phyloP scores from a whole-genome alignment of 2,113 vertebrate genomes.

The Tapirus terrestris region DNA sequence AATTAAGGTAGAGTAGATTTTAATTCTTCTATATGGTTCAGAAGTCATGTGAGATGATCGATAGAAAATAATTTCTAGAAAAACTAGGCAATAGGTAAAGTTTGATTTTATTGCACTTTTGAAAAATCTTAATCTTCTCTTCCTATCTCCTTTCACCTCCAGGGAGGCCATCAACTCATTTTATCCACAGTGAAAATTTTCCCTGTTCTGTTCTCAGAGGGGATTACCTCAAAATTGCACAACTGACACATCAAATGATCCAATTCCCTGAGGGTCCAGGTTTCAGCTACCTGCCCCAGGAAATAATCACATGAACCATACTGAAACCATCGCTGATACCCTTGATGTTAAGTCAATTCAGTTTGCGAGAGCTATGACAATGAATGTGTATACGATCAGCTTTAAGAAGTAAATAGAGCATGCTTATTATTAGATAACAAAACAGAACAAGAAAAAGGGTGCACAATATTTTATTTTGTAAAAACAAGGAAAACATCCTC shows the following conservation, averaged over 20 bases:
- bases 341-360: background rate
- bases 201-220: background rate
- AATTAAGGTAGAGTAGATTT: background rate
- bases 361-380: background rate
- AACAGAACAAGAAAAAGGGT: background rate
- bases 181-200: constrained; percentile 52
- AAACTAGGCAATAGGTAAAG: background rate
- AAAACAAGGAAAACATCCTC: background rate
- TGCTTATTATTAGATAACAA: background rate
- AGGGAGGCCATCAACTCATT: constrained; percentile 58
- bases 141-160: constrained; percentile 6
- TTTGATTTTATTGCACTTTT: constrained; percentile 25
- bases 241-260: constrained; percentile 4
- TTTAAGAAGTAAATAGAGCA: background rate
- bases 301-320: background rate
- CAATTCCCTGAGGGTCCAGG: background rate
- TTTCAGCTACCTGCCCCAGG: background rate
- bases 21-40: background rate
- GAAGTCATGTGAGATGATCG: background rate
- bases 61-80: background rate
- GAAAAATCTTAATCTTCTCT: constrained; percentile 13
- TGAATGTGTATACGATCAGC: background rate
- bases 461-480: background rate
- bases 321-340: background rate
- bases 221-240: constrained; percentile 54